These are phyloP conservation scores for Caranx melampygus DNA, from an alignment of 2,113 vertebrate species.

Conservation along the genomic window DNA sequence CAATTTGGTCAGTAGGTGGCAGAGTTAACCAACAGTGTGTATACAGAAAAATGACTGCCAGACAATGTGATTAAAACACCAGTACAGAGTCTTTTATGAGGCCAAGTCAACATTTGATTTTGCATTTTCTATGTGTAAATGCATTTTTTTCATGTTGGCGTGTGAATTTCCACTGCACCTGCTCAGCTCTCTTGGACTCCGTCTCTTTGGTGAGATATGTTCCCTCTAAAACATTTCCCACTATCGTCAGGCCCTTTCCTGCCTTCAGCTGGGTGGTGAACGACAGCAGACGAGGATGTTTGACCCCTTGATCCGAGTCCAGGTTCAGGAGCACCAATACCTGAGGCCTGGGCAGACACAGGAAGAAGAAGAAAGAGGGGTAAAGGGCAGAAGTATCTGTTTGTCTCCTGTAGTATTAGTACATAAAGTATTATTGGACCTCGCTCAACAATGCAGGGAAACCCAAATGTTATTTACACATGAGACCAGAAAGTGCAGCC, in stretches of 20 bases:
- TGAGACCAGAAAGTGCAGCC: neutral
- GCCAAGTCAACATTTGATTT: neutral
- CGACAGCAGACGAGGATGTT: conserved; percentile 93
- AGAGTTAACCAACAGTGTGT: conserved; percentile 10
- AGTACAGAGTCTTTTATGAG: neutral
- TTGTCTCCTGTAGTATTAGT: neutral
- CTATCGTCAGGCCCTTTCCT: conserved; percentile 95
- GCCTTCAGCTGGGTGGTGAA: conserved; percentile 95
- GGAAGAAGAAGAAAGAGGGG: neutral
- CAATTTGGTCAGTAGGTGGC: conserved; percentile 61
- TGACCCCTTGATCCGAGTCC: conserved; percentile 88
- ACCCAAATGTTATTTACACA: neutral
- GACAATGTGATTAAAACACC: too few species aligned
- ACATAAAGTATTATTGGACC: neutral
- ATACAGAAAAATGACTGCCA: neutral
- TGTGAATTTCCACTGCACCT: conserved; percentile 80
- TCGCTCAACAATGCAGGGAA: neutral
- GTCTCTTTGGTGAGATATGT: conserved; percentile 90
- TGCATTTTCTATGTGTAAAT: neutral
- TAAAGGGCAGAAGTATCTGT: neutral
- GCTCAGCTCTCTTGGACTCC: conserved; percentile 90
- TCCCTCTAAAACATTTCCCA: conserved; percentile 92
- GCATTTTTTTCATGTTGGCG: neutral
- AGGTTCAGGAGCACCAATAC: conserved; percentile 92
- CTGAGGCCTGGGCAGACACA: conserved; percentile 86